Percentiles rank a stretch among this genome's conserved stretches.
These are phyloP conservation scores for Phallusia fumigata DNA, from an alignment of 23 tunicate genomes.

Conservation along the genomic window DNA sequence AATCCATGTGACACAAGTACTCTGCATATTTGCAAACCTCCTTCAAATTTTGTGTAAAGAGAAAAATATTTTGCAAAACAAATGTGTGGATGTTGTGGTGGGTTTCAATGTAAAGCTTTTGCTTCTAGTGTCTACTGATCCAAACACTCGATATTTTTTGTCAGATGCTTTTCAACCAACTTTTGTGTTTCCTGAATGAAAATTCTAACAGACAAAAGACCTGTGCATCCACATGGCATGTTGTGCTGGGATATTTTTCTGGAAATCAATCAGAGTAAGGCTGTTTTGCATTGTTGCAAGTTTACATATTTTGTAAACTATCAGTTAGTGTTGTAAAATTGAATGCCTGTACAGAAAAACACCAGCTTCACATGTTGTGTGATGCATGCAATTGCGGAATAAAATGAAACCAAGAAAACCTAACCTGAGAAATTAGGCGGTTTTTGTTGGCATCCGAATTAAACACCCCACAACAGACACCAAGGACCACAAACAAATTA, in stretches of 20 bases:
- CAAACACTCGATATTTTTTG: too few relatives aligned
- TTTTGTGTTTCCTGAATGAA: slow-evolving; percentile 42
- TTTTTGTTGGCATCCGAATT: too few relatives aligned
- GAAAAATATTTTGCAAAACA: slow-evolving; percentile 21
- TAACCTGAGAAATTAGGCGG: too few relatives aligned
- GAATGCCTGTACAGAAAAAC: too few relatives aligned
- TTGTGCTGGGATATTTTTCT: slow-evolving; percentile 83
- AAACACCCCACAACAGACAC: too few relatives aligned
- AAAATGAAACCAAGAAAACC: too few relatives aligned
- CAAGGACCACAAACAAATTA: too few relatives aligned
- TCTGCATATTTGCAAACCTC: slow-evolving; percentile 57
- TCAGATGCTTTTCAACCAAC: slow-evolving; percentile 60
- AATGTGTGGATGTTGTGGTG: slow-evolving; percentile 46
- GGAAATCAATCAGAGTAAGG: slow-evolving; percentile 30
- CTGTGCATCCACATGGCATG: slow-evolving; percentile 79
- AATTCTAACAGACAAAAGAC: slow-evolving; percentile 43
- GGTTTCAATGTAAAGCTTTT: background rate
- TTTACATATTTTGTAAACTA: too few relatives aligned
- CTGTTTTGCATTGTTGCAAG: too few relatives aligned
- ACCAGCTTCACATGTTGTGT: too few relatives aligned
- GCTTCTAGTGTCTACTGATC: background rate
- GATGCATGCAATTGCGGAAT: too few relatives aligned
- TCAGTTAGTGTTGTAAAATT: too few relatives aligned
- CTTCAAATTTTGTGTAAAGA: slow-evolving; percentile 46
- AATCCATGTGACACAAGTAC: slow-evolving; percentile 31